Evolutionary conservation across 2,113 vertebrate species (phyloP).

Genomic region (Ardeotis arabs): DNA sequence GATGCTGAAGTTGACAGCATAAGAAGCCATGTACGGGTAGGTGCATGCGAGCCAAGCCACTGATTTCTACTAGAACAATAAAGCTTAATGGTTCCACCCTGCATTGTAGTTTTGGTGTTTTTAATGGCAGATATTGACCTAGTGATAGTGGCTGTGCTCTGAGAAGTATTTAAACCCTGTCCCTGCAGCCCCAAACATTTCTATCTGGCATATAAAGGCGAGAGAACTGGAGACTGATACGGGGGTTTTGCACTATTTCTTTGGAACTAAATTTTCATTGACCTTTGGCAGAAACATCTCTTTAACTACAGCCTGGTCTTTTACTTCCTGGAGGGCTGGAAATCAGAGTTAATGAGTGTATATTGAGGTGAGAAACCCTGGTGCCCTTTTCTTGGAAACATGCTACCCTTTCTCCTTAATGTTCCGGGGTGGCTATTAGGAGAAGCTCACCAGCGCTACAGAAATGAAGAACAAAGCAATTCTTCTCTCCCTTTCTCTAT

Average conservation of each 20-base stretch:
- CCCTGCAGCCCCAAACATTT: neutral
- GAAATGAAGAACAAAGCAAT: neutral
- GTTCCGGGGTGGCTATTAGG: neutral
- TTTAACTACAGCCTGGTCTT: conserved; percentile 5
- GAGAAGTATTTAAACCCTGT: neutral
- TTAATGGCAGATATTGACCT: neutral
- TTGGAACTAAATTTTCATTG: conserved; percentile 28
- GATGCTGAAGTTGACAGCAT: fast-evolving
- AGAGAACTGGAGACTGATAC: neutral
- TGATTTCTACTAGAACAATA: neutral
- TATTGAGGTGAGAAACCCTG: conserved; percentile 38
- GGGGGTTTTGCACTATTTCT: neutral
- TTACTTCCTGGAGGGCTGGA: conserved; percentile 25
- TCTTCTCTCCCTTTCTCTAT: conserved; percentile 7
- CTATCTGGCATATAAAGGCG: neutral
- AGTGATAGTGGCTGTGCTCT: neutral
- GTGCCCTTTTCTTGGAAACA: conserved; percentile 38
- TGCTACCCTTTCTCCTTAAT: neutral
- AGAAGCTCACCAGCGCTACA: neutral
- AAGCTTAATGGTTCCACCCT: neutral
- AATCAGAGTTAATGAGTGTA: conserved; percentile 32
- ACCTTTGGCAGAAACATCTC: conserved; percentile 35
- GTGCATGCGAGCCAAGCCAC: neutral
- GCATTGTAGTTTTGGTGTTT: neutral
- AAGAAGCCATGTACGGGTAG: neutral